A percentile compares a stretch with the other conserved stretches of the same genome.
phyloP scores from a whole-genome alignment of 2,797 vertebrate species.

The Neosalanx taihuensis region DNA sequence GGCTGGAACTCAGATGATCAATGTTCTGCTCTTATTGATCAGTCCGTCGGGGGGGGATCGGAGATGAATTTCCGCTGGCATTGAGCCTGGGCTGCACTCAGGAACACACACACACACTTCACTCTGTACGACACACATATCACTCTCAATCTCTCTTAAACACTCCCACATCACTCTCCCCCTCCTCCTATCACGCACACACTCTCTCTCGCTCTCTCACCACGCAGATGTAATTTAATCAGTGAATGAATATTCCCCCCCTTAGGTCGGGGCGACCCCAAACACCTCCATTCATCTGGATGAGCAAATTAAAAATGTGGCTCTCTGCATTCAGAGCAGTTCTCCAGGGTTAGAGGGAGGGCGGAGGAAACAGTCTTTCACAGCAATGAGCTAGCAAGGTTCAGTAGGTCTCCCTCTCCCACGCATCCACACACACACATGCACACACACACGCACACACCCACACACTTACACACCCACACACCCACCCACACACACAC shows the following conservation, averaged over 20 bases:
- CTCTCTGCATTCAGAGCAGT: slow-evolving; percentile 51
- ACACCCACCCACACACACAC: neutral
- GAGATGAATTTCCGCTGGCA: no score
- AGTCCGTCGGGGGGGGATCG: no score
- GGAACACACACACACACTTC: no score
- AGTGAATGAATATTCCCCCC: slow-evolving; percentile 45
- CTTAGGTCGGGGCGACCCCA: slow-evolving; percentile 50
- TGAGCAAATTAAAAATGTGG: slow-evolving; percentile 40
- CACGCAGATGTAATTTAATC: slow-evolving; percentile 50
- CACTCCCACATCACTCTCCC: slow-evolving; percentile 16
- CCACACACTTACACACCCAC: neutral
- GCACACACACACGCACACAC: neutral
- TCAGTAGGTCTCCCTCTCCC: neutral
- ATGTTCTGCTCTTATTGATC: no score
- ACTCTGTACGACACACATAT: neutral
- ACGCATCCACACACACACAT: neutral
- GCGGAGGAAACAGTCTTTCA: neutral
- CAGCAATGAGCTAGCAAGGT: no score
- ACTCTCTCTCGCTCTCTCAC: slow-evolving; percentile 9
- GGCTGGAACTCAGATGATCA: no score
- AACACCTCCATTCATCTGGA: slow-evolving; percentile 42
- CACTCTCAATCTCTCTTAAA: neutral
- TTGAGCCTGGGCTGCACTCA: neutral
- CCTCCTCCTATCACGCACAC: slow-evolving; percentile 8
- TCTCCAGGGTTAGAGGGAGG: slow-evolving; percentile 25